These are phyloP conservation scores for Melieria omissa DNA, from an alignment of 2,888 invertebrate species.

Conservation along the genomic window DNA sequence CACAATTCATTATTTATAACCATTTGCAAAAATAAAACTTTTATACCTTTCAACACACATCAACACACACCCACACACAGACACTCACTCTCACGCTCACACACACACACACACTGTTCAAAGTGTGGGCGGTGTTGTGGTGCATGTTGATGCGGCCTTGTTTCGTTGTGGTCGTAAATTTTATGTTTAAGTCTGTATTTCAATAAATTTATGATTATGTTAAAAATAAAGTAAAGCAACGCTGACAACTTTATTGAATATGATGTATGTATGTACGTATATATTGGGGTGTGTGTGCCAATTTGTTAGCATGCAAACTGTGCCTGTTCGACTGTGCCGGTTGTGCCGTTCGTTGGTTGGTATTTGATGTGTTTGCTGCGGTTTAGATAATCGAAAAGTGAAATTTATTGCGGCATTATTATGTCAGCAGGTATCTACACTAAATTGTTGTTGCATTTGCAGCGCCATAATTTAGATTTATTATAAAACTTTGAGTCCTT, in stretches of 20 bases:
- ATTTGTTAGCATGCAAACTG: constrained; percentile 6
- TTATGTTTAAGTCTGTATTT: constrained; percentile 48
- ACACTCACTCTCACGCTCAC: background rate
- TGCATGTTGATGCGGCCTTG: background rate
- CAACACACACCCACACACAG: background rate
- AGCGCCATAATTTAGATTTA: constrained; percentile 32
- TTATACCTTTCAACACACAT: constrained; percentile 15
- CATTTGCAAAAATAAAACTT: constrained; percentile 28
- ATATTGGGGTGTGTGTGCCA: constrained; percentile 6
- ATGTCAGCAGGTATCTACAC: constrained; percentile 32
- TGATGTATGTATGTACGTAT: constrained; percentile 11
- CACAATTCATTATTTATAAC: constrained; percentile 33
- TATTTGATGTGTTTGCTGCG: constrained; percentile 27
- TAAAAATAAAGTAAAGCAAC: constrained; percentile 21
- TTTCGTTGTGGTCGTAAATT: constrained; percentile 33
- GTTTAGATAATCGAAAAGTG: constrained; percentile 36
- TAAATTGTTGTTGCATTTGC: constrained; percentile 19
- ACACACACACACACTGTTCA: background rate
- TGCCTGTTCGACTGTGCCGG: background rate
- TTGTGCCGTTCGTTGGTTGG: background rate
- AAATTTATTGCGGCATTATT: constrained; percentile 40
- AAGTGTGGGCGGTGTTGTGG: background rate
- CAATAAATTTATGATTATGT: constrained; percentile 62
- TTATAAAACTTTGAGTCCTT: constrained; percentile 21
- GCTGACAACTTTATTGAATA: constrained; percentile 44